These are phyloP conservation scores for Antechinus flavipes DNA, from an alignment of 2,113 vertebrate species.

Conservation along the genomic window DNA sequence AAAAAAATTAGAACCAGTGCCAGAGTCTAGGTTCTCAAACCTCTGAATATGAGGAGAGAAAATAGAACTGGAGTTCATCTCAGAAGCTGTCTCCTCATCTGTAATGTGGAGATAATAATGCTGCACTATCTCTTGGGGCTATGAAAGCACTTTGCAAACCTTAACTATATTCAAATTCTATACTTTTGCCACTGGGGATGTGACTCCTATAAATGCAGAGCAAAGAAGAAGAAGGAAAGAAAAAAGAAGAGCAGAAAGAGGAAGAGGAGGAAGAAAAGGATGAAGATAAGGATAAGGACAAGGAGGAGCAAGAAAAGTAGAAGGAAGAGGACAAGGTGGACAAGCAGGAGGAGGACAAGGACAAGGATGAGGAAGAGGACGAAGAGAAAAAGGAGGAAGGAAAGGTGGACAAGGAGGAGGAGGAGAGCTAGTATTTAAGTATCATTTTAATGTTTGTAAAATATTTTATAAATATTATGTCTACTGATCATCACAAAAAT, in stretches of 20 bases:
- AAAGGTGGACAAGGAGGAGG: neutral
- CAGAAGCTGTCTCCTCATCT: neutral
- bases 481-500: neutral
- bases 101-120: neutral
- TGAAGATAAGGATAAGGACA: neutral
- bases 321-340: neutral
- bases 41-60: neutral
- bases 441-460: neutral
- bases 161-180: neutral
- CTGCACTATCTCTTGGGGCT: neutral
- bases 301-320: neutral
- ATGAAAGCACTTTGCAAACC: neutral
- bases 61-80: neutral
- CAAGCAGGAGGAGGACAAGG: no score
- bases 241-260: neutral
- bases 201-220: neutral
- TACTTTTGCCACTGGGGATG: neutral
- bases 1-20: neutral
- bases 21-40: neutral
- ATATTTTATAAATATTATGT: neutral
- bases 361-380: neutral
- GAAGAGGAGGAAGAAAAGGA: accelerated
- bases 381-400: no score
- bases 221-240: neutral
- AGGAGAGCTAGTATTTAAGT: neutral